Evolutionary conservation across 2,888 invertebrate species (phyloP).

Genomic region (Barypeithes pellucidus): DNA sequence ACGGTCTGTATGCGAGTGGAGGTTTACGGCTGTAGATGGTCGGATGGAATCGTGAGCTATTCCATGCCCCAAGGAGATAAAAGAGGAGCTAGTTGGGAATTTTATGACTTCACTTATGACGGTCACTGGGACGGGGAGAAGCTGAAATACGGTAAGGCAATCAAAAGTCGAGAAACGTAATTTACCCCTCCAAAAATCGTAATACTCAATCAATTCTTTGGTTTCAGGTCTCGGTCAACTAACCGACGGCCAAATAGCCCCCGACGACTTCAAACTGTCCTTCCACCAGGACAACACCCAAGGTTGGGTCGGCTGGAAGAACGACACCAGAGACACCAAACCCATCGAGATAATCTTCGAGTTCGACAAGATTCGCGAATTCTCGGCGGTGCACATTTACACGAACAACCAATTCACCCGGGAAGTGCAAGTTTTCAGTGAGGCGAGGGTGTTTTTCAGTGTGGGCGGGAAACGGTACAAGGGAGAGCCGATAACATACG

Average conservation of each 20-base stretch:
- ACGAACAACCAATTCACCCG: constrained; percentile 90
- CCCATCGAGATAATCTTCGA: constrained; percentile 83
- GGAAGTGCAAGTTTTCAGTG: constrained; percentile 89
- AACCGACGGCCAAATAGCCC: constrained; percentile 86
- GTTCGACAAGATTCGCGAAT: constrained; percentile 91
- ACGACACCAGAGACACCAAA: constrained; percentile 79
- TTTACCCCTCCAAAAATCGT: too few species aligned
- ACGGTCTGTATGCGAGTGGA: constrained; percentile 95
- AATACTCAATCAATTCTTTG: too few species aligned
- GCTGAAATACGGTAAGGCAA: constrained; percentile 71
- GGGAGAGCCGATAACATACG: constrained; percentile 83
- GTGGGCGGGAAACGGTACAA: constrained; percentile 84
- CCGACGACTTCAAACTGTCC: constrained; percentile 81
- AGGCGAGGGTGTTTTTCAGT: constrained; percentile 85
- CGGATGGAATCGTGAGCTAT: constrained; percentile 88
- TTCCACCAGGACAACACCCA: constrained; percentile 77
- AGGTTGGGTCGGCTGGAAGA: constrained; percentile 95
- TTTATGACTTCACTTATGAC: constrained; percentile 90
- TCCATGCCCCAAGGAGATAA: constrained; percentile 92
- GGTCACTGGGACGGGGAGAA: constrained; percentile 85
- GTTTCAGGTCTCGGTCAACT: constrained; percentile 82
- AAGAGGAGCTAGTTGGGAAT: constrained; percentile 83
- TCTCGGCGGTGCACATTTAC: constrained; percentile 86
- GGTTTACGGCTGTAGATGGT: constrained; percentile 90
- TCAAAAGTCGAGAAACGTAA: too few species aligned